Percentiles rank a stretch among this genome's conserved stretches.
phyloP scores from a whole-genome alignment of 2,797 vertebrate genomes.

The Oreortyx pictus region DNA sequence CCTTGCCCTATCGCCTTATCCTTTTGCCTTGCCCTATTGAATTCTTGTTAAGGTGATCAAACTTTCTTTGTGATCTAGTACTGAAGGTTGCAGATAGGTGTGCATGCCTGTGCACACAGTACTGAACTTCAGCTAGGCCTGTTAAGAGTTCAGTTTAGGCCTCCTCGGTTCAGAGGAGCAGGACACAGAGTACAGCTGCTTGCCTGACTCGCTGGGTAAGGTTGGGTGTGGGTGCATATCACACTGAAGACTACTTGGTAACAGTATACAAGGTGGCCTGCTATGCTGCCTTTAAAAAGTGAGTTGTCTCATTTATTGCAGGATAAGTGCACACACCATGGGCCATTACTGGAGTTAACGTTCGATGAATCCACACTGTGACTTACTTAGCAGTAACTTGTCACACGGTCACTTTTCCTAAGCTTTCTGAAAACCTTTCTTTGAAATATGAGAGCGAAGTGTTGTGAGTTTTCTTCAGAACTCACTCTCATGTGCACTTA shows the following conservation, averaged over 20 bases:
- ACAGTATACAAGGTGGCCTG: neutral
- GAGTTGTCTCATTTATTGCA: neutral
- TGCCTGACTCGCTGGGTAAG: conserved; percentile 7
- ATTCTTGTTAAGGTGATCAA: neutral
- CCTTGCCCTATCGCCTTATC: too few species aligned
- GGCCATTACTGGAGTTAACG: neutral
- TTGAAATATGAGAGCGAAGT: neutral
- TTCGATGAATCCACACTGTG: neutral
- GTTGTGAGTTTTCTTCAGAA: neutral
- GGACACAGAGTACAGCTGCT: neutral
- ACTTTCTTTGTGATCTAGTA: neutral
- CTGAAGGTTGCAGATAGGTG: neutral
- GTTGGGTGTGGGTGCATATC: neutral
- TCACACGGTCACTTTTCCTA: neutral
- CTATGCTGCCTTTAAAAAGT: neutral
- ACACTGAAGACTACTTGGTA: rapidly evolving
- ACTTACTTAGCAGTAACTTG: neutral
- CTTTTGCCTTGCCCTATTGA: too few species aligned
- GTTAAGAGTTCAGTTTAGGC: neutral
- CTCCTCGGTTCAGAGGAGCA: neutral
- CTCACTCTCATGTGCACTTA: neutral
- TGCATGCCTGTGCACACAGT: neutral
- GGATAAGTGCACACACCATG: neutral
- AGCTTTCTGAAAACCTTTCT: neutral
- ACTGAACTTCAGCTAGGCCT: neutral